A percentile compares a stretch with the other conserved stretches of the same genome.
phyloP scores from a whole-genome alignment of 2,888 invertebrate genomes.

The Andrena praecox region DNA sequence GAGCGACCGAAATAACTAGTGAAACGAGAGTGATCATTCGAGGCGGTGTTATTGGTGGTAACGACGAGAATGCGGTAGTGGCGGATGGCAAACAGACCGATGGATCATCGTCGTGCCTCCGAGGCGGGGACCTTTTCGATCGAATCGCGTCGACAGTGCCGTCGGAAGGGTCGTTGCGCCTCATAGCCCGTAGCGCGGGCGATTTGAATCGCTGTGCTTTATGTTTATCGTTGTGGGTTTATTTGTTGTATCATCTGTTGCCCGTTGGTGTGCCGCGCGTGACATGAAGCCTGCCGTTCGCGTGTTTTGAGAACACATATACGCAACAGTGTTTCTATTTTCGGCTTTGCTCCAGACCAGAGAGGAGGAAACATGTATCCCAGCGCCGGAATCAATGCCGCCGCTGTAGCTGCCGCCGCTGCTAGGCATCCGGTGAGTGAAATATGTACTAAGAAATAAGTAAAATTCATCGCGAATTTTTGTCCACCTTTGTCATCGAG shows the following conservation, averaged over 20 bases:
- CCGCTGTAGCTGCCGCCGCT: conserved; percentile 93
- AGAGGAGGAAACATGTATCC: conserved; percentile 89
- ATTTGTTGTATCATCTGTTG: conserved; percentile 45
- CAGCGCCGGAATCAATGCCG: conserved; percentile 94
- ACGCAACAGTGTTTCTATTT: conserved; percentile 48
- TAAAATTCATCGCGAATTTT: not conserved
- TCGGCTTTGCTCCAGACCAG: conserved; percentile 22
- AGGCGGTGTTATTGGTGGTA: conserved; percentile 3
- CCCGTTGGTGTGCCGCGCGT: conserved; percentile 50
- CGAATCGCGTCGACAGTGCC: conserved; percentile 55
- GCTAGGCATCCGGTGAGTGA: conserved; percentile 94
- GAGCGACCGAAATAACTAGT: conserved; percentile 41
- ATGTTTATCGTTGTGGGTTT: conserved; percentile 38
- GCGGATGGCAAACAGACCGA: conserved; percentile 61
- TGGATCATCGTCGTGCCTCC: conserved; percentile 67
- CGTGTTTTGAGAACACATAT: conserved; percentile 38
- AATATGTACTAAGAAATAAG: not conserved
- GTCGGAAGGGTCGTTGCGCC: conserved; percentile 56
- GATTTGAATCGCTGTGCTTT: conserved; percentile 48
- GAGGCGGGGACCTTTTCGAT: conserved; percentile 60
- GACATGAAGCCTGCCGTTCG: conserved; percentile 57
- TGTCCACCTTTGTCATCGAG: not conserved
- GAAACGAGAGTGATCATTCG: conserved; percentile 39
- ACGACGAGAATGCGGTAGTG: conserved; percentile 63
- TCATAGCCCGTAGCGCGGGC: conserved; percentile 66